These are phyloP conservation scores for Chrysotoxum bicinctum DNA, from an alignment of 2,888 invertebrate species.

Conservation along the genomic window DNA sequence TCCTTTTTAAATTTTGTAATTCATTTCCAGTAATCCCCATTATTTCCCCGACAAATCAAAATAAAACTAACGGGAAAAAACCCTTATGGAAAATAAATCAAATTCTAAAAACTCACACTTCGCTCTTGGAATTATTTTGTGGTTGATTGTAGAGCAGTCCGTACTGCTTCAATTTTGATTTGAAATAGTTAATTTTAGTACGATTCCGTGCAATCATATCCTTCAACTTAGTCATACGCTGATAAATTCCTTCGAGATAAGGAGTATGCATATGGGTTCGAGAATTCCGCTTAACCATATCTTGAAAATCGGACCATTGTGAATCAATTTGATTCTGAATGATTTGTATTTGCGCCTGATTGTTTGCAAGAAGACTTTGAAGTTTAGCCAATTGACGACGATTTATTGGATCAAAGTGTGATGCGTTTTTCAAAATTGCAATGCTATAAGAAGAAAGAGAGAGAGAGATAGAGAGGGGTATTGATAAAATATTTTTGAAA, in stretches of 20 bases:
- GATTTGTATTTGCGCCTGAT: conserved; percentile 89
- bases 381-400: conserved; percentile 86
- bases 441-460: conserved; percentile 73
- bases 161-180: conserved; percentile 77
- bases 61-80: not conserved
- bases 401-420: conserved; percentile 78
- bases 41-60: not conserved
- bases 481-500: not conserved
- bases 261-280: conserved; percentile 82
- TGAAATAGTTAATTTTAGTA: conserved; percentile 81
- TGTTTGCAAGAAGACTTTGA: conserved; percentile 86
- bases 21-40: too few relatives aligned
- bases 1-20: too few relatives aligned
- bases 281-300: conserved; percentile 82
- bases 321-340: conserved; percentile 88
- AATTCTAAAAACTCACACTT: conserved; percentile 71
- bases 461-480: not conserved
- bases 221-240: conserved; percentile 89
- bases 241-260: conserved; percentile 89
- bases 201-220: conserved; percentile 86
- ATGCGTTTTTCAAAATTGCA: conserved; percentile 76
- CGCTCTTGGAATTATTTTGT: conserved; percentile 48
- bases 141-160: conserved; percentile 74
- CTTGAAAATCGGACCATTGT: conserved; percentile 88
- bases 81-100: not conserved